Base-by-base conservation (phyloP, 2,113 vertebrate genomes). In the Ciconia maguari region DNA sequence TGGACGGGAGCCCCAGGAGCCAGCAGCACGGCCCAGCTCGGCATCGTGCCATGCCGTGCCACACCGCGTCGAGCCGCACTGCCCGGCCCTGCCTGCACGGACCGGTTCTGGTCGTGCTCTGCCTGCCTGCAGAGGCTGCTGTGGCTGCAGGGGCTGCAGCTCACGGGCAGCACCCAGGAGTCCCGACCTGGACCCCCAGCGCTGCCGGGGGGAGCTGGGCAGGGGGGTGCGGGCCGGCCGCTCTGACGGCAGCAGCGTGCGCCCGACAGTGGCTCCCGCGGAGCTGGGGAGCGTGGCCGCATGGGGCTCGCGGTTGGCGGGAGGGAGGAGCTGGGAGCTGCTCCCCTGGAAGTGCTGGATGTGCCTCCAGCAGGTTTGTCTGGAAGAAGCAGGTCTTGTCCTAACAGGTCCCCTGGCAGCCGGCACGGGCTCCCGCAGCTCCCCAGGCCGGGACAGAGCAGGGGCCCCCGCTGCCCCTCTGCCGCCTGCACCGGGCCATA, bases 371-470 rank as follows among this genome's bases (percentile, higher is more conserved):
- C 96, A 97, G 95, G 96, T 97, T 97, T 94, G 96, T 96, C 96
- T 97, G 96, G 96, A 96, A 95, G 92, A 93, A 92, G 96, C 94
- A 94, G 96, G 90, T 97, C 96, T 64, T 97, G 97, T 96, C 90
- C 95, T 69, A 94, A 97, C 97, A 97, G 83, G 95, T 93, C 93
- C n/a, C 25, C 55, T 95, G 84, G 94, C 87, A 96, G 87, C 87
- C 38, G 1, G 65, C 42, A 34, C 7, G 0, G 36, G 44, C 77
- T 89, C 55, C 65, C 9, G 24, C 64, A 84, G 74, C 69, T 95
- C 70, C 61, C 51, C 0, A 0, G 32, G 69, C 54, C 2, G 5
- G 70, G 81, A 8, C 44, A 57, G 71, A 4, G 7, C 65, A 22
- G 87, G 77, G 87, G 62, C 54, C 32, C 42, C 41, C 0, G 0